Evolutionary conservation across 2,888 invertebrate genomes (phyloP), one percentile per base, ranked within the genome.

Genomic region (Drosophila tripunctata): DNA sequence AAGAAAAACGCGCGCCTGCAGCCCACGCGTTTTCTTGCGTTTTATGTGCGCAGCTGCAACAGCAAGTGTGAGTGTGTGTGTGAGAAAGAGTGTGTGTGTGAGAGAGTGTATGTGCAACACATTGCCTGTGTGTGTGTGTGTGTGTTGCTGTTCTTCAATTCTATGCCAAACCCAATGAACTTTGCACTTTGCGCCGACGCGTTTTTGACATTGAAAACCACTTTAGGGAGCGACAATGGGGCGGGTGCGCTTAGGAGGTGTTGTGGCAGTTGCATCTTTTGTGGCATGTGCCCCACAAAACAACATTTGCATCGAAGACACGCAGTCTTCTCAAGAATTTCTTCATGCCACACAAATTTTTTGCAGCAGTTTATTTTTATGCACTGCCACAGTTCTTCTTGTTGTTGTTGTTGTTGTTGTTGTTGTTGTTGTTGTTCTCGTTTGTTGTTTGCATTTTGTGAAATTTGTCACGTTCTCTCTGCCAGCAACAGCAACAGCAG

Each of bases 381-480:
- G 62, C 68, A 17, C 35, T 78, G 64, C 61, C 71, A 58, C 67
- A 57, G 61, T 63, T 74, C 54, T 56, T 50, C 8, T 40, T 43
- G 12, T 40, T 19, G 5, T 17, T 10, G 8, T 48, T 12, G 55
- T 47, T 56, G 51, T 33, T 57, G 52, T 41, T 57, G 51, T 50
- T 45, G 5, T 66, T 38, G 12, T 30, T 55, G 12, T 48, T 22
- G 15, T 24, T 36, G 21, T 62, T 58, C 33, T 10, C 17, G 45
- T n/a, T 44, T 22, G 15, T 24, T 30, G 15, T 62, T 35, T 19
- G 58, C 66, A 70, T 65, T 73, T 84, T 83, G 48, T 67, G 63
- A 84, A 84, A 88, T 87, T 84, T 86, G 88, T 84, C 88, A 84
- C 83, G 88, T 88, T 88, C 64, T 55, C 21, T 31, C 44, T 27